Percentiles rank a stretch among this genome's conserved stretches.
These are phyloP conservation scores for Macrocentrus cingulum DNA, from an alignment of 1,140 invertebrate species.

Conservation along the genomic window DNA sequence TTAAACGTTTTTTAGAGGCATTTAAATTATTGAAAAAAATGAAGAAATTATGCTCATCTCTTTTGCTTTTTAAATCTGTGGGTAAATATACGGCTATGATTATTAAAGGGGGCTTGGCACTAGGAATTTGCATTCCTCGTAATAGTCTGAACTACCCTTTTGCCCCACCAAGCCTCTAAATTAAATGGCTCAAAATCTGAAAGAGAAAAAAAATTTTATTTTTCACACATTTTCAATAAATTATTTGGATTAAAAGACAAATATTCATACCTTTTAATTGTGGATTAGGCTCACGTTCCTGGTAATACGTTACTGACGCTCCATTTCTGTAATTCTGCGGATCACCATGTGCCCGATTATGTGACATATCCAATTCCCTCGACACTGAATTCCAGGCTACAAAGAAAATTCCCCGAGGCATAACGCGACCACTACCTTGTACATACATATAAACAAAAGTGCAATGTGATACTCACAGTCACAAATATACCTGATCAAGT, in stretches of 20 bases:
- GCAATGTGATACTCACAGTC: slow-evolving; percentile 48
- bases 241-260: slow-evolving; percentile 12
- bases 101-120: slow-evolving; percentile 48
- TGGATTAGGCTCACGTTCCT: slow-evolving; percentile 56
- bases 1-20: too few relatives aligned
- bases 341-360: slow-evolving; percentile 47
- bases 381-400: slow-evolving; percentile 58
- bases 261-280: slow-evolving; percentile 51
- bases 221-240: background rate
- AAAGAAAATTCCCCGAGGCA: slow-evolving; percentile 26
- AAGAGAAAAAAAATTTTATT: slow-evolving; percentile 23
- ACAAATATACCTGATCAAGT: slow-evolving; percentile 61
- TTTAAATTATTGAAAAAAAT: too few relatives aligned
- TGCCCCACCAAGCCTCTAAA: slow-evolving; percentile 65
- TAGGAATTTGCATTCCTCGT: slow-evolving; percentile 55
- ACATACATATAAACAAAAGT: slow-evolving; percentile 18
- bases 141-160: slow-evolving; percentile 60
- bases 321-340: slow-evolving; percentile 50
- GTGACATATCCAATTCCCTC: slow-evolving; percentile 51
- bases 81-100: slow-evolving; percentile 51
- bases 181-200: slow-evolving; percentile 66
- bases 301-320: slow-evolving; percentile 56
- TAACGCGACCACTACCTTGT: background rate
- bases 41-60: slow-evolving; percentile 26
- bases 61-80: slow-evolving; percentile 54